These are phyloP conservation scores for Tetragonisca angustula DNA, from an alignment of 2,888 invertebrate species.

Conservation along the genomic window DNA sequence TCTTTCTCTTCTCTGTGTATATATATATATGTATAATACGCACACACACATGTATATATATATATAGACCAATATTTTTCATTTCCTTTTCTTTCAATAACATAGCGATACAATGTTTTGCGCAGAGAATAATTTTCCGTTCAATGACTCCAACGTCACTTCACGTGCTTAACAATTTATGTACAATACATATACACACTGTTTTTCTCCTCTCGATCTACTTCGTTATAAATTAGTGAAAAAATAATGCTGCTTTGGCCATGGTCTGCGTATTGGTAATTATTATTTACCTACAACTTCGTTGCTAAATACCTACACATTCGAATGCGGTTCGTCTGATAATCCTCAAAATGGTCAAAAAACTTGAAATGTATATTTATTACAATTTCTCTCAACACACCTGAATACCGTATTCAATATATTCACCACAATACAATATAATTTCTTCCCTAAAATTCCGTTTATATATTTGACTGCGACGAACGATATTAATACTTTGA, in stretches of 20 bases:
- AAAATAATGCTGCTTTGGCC: slow-evolving; percentile 84
- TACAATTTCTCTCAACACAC: slow-evolving; percentile 57
- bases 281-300: slow-evolving; percentile 66
- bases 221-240: slow-evolving; percentile 80
- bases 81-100: slow-evolving; percentile 42
- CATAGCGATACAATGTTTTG: slow-evolving; percentile 54
- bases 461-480: slow-evolving; percentile 54
- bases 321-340: slow-evolving; percentile 61
- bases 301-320: slow-evolving; percentile 70
- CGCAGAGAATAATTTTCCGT: slow-evolving; percentile 57
- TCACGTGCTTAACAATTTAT: slow-evolving; percentile 72
- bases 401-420: slow-evolving; percentile 47
- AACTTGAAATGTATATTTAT: slow-evolving; percentile 58
- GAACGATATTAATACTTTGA: slow-evolving; percentile 70
- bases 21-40: background rate
- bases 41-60: slow-evolving; percentile 17
- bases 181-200: slow-evolving; percentile 76
- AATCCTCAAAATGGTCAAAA: slow-evolving; percentile 67
- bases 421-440: slow-evolving; percentile 45
- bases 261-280: slow-evolving; percentile 71
- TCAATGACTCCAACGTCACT: slow-evolving; percentile 51
- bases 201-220: slow-evolving; percentile 50
- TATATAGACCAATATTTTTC: slow-evolving; percentile 44
- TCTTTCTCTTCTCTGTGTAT: slow-evolving; percentile 28
- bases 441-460: slow-evolving; percentile 42